These are phyloP conservation scores for Cheiracanthium punctorium DNA, from an alignment of 2,888 invertebrate genomes.

Conservation along the genomic window DNA sequence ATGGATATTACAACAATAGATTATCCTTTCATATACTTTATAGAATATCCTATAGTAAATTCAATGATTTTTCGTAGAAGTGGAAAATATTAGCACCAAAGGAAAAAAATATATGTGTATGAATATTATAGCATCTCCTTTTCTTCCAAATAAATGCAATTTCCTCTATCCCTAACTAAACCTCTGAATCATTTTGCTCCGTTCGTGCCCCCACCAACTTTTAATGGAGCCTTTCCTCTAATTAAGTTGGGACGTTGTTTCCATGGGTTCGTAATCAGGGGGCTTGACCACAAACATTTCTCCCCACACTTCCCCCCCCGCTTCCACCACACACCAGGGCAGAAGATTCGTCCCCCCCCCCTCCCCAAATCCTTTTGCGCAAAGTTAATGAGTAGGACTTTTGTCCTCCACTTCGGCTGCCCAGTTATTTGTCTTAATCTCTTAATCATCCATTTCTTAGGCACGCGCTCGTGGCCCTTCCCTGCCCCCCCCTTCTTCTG, in stretches of 20 bases:
- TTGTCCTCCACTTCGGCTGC: constrained; percentile 35
- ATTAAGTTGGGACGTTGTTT: constrained; percentile 66
- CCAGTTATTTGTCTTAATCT: constrained; percentile 66
- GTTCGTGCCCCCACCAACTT: constrained; percentile 29
- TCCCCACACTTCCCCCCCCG: not conserved
- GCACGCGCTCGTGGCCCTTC: not conserved
- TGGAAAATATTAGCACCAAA: too few species aligned
- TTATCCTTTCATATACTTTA: too few species aligned
- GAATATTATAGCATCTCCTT: too few species aligned
- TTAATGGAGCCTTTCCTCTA: constrained; percentile 64
- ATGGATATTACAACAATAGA: too few species aligned
- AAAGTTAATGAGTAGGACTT: constrained; percentile 63
- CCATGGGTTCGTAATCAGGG: constrained; percentile 59
- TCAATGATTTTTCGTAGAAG: too few species aligned
- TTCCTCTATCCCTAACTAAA: too few species aligned
- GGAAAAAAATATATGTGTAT: too few species aligned
- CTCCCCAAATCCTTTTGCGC: constrained; percentile 56
- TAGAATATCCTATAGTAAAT: too few species aligned
- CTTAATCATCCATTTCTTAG: constrained; percentile 63
- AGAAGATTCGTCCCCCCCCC: not conserved
- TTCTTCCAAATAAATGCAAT: too few species aligned
- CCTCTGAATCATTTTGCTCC: constrained; percentile 32
- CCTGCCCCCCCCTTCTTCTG: not conserved
- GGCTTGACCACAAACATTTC: constrained; percentile 69
- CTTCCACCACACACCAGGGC: not conserved